phyloP scores from a whole-genome alignment of 2,888 invertebrate genomes.

The Theodoxus fluviatilis region DNA sequence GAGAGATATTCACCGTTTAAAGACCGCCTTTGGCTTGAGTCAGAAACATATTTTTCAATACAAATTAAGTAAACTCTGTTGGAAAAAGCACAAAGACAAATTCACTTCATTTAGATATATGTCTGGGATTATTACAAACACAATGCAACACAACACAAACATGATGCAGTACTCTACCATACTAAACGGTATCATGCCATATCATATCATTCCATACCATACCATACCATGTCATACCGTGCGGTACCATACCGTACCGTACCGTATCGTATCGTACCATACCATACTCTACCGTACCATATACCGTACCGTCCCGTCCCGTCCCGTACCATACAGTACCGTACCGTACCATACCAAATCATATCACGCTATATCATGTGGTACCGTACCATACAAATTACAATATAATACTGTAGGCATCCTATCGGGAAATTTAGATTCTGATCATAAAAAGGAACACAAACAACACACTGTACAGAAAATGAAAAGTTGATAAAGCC shows the following conservation, averaged over 20 bases:
- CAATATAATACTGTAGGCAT: background rate
- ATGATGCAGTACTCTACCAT: conserved; percentile 11
- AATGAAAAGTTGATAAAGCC: too few species aligned
- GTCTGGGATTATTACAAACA: too few species aligned
- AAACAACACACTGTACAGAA: too few species aligned
- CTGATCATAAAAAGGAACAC: too few species aligned
- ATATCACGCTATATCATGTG: background rate
- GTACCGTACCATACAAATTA: background rate
- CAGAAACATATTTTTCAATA: too few species aligned
- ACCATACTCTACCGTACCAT: conserved; percentile 9
- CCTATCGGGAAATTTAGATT: too few species aligned
- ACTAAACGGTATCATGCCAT: background rate
- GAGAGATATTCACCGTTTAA: background rate
- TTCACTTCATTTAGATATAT: too few species aligned
- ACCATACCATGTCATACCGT: conserved; percentile 19
- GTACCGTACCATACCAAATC: conserved; percentile 9
- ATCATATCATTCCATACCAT: conserved; percentile 18
- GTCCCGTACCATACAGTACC: conserved; percentile 2
- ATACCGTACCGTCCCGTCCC: conserved; percentile 9
- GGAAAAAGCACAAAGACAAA: too few species aligned
- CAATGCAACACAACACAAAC: too few species aligned
- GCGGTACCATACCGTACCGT: conserved; percentile 7
- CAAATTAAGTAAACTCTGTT: too few species aligned
- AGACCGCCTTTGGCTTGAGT: too few species aligned
- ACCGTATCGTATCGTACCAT: conserved; percentile 1